Evolutionary conservation across 1,140 invertebrate genomes (phyloP).

Genomic region (Pseudoatta argentina): DNA sequence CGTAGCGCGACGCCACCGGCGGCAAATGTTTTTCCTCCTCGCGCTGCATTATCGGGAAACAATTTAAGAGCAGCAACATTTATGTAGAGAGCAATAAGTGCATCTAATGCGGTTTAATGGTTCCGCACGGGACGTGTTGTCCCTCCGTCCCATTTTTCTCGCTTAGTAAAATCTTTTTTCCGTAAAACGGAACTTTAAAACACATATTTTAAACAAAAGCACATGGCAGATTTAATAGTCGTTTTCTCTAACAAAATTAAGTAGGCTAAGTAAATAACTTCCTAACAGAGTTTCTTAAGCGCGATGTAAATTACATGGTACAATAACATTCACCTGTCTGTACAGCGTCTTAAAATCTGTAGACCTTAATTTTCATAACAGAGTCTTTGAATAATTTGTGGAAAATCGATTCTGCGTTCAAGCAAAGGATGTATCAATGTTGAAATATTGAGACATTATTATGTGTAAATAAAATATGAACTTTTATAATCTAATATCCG

Average conservation of each 20-base stretch:
- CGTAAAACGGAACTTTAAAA: conserved; percentile 4
- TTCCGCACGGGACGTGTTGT: conserved; percentile 5
- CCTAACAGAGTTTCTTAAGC: background rate
- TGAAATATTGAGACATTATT: background rate
- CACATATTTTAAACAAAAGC: conserved; percentile 17
- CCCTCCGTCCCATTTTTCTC: conserved; percentile 22
- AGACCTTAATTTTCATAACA: background rate
- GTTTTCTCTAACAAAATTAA: conserved; percentile 14
- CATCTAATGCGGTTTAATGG: conserved; percentile 55
- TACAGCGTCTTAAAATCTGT: background rate
- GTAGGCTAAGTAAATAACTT: conserved; percentile 1
- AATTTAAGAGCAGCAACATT: conserved; percentile 61
- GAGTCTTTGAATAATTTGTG: conserved; percentile 10
- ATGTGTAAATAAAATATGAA: background rate
- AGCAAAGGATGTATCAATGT: background rate
- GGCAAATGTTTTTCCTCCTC: conserved; percentile 60
- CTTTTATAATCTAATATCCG: background rate
- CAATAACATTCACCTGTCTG: conserved; percentile 30
- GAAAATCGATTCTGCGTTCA: background rate
- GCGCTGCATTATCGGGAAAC: conserved; percentile 60
- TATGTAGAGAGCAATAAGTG: conserved; percentile 57
- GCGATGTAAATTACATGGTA: background rate
- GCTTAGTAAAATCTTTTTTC: conserved; percentile 22
- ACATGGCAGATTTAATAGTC: background rate
- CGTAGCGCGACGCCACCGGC: conserved; percentile 13